A percentile compares a stretch with the other conserved stretches of the same genome.
Evolutionary conservation across 2,888 invertebrate genomes (phyloP).

Genomic region (Erebia aethiops): DNA sequence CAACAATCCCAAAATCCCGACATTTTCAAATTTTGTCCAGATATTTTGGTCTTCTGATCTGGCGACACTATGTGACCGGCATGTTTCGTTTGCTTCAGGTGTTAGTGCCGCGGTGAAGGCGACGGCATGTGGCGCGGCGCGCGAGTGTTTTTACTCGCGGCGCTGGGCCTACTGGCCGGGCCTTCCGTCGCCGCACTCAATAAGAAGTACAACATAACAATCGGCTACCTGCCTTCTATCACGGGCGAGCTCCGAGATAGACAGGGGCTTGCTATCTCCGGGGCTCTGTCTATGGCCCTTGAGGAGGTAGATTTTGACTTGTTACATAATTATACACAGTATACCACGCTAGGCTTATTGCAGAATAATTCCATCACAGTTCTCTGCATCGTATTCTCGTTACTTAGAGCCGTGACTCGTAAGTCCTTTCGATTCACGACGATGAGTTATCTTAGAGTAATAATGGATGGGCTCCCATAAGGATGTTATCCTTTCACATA

Average conservation of each 20-base stretch:
- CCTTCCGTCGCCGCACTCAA: conserved; percentile 69
- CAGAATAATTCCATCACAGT: too few relatives aligned
- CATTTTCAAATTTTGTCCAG: too few relatives aligned
- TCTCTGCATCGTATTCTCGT: too few relatives aligned
- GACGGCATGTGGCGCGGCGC: conserved; percentile 86
- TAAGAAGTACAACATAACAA: conserved; percentile 84
- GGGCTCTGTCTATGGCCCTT: conserved; percentile 94
- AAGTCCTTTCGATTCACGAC: too few relatives aligned
- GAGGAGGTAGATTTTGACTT: conserved; percentile 85
- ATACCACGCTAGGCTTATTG: neutral
- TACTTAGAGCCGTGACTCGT: too few relatives aligned
- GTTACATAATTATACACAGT: neutral
- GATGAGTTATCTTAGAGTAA: too few relatives aligned
- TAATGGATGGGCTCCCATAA: too few relatives aligned
- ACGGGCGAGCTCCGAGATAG: conserved; percentile 89
- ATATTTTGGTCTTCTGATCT: too few relatives aligned
- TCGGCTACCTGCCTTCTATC: conserved; percentile 93
- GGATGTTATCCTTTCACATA: too few relatives aligned
- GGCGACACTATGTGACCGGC: neutral
- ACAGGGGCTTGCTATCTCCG: conserved; percentile 94
- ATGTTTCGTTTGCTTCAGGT: conserved; percentile 50
- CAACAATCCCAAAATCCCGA: too few relatives aligned
- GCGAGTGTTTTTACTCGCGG: conserved; percentile 86
- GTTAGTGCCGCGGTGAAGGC: conserved; percentile 72
- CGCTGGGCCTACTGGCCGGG: conserved; percentile 82